phyloP scores from a whole-genome alignment of 35 echinoderm and acorn worm genomes.

The Heliocidaris erythrogramma region DNA sequence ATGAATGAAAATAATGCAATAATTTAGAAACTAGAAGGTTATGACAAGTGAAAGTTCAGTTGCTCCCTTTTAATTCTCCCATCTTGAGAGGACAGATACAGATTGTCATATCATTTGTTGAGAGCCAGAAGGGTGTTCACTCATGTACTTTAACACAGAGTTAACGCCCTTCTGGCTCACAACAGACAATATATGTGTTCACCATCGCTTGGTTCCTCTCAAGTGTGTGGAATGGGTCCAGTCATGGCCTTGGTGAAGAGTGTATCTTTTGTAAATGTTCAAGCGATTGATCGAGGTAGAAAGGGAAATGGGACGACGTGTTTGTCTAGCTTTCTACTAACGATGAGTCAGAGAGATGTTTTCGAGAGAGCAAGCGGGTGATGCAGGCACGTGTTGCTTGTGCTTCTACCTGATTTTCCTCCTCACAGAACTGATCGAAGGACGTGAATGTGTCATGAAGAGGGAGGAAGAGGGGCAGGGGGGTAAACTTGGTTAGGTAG shows the following conservation, averaged over 20 bases:
- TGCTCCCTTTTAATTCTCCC: too few species aligned
- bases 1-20: too few species aligned
- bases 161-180: too few species aligned
- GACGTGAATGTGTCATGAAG: background rate
- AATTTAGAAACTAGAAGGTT: too few species aligned
- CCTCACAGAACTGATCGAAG: background rate
- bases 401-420: constrained; percentile 8
- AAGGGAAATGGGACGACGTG: background rate
- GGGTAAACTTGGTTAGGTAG: background rate
- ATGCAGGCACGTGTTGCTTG: constrained; percentile 22
- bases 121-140: too few species aligned
- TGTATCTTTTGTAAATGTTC: background rate
- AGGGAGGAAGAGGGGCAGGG: background rate
- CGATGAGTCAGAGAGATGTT: background rate
- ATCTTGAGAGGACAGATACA: too few species aligned
- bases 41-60: too few species aligned
- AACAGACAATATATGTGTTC: background rate
- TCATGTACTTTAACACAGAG: too few species aligned
- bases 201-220: background rate
- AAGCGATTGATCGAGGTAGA: background rate
- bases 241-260: background rate
- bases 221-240: background rate
- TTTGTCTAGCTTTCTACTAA: background rate
- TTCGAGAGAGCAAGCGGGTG: background rate
- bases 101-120: too few species aligned